A percentile compares a stretch with the other conserved stretches of the same genome.
phyloP scores from a whole-genome alignment of 2,113 vertebrate genomes.

The Protobothrops mucrosquamatus region DNA sequence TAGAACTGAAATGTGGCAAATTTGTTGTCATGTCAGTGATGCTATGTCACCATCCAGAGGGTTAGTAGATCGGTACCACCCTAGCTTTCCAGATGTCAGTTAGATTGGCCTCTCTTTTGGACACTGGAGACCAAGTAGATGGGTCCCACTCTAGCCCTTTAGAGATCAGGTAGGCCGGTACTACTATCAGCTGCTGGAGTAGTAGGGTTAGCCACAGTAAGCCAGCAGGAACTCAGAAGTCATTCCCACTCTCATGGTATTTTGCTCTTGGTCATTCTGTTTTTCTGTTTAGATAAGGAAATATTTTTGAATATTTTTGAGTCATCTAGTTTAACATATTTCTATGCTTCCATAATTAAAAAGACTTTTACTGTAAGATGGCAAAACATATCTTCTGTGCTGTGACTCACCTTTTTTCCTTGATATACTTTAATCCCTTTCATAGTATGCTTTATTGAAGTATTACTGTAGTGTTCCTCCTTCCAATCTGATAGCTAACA shows the following conservation, averaged over 20 bases:
- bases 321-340: background rate
- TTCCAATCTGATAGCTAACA: constrained; percentile 22
- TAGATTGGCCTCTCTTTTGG: background rate
- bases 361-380: background rate
- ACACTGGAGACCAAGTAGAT: background rate
- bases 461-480: background rate
- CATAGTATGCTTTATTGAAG: background rate
- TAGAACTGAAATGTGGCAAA: background rate
- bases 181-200: no score
- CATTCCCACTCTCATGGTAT: background rate
- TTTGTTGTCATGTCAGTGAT: background rate
- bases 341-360: background rate
- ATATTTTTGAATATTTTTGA: background rate
- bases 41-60: background rate
- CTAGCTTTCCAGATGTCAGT: background rate
- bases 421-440: background rate
- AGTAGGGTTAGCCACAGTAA: background rate
- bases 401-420: background rate
- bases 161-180: background rate
- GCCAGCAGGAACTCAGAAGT: background rate
- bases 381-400: background rate
- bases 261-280: background rate
- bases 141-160: background rate
- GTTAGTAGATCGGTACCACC: background rate
- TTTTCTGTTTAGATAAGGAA: background rate